Base-by-base conservation (phyloP, 1,140 invertebrate genomes). In the Macrosteles quadrilineatus region DNA sequence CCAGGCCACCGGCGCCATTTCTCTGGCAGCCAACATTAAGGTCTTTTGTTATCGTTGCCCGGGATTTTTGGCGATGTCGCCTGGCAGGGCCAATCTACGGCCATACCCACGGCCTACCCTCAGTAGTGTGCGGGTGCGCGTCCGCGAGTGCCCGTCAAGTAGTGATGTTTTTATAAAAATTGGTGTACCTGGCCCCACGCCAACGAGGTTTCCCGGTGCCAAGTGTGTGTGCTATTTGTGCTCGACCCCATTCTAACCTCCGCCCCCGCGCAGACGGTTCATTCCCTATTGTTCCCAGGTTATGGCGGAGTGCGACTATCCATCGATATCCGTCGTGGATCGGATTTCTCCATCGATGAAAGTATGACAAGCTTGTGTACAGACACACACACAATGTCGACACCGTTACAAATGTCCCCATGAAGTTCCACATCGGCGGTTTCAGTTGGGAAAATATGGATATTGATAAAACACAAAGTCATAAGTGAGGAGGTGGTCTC, bases 21-120 rank as follows among this genome's bases (percentile, higher is more conserved):
- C n/a, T 27, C 55, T 30, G 55, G 55, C 55, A 25, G 55, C 55
- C 55, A 59, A 25, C 55, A 59, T 21, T 59, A 59, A 29, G 55
- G 14, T 59, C 55, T 59, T 59, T 59, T 59, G 55, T 59, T 59
- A 59, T 59, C 55, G 55, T 25, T 59, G 55, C 55, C 55, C 55
- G 55, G 55, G 55, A 29, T 59, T 59, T 59, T 59, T 59, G 55
- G 55, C 55, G 55, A 59, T 59, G 55, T 59, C 55, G 55, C 55
- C 55, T 59, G 55, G 55, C 55, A 30, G 23, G 23, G 55, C 55
- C 4, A 59, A 6, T 25, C 55, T n/a, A 25, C 21, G 21, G 6
- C 6, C 4, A 9, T 4, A 4, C 4, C 32, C 32, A 6, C 4
- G 32, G 55, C 23, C 9, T 27, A 6, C 47, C 6, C 3, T 21